Evolutionary conservation across 2,888 invertebrate species (phyloP), one percentile per base, ranked within the genome.

Genomic region (Lobophora halterata): DNA sequence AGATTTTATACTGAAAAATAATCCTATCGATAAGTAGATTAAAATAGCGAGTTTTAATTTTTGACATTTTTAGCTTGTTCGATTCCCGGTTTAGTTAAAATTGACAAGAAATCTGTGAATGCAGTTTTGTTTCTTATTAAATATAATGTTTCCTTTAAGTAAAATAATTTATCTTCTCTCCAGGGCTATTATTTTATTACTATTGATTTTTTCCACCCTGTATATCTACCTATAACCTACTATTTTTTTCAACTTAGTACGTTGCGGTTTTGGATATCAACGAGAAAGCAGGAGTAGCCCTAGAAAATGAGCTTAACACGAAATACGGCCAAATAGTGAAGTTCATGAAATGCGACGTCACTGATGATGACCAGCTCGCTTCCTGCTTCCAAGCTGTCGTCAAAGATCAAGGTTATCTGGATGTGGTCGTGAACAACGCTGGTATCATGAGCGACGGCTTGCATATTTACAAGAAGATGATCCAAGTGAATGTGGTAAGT

Each of bases 281-380:
- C 5, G 60, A 52, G 27, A 40, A 41, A 1, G 40, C 49, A 6
- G 75, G 77, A 1, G 29, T 39, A 2, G 47, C 44, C 1, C 40
- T 70, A 2, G 59, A 69, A 55, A 48, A 55, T 1, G 70, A 73
- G 40, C 25, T 74, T 5, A 66, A 64, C 27, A 5, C 31, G 0
- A 65, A 67, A 46, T 40, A 68, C 41, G 72, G 74, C 0, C 21
- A 20, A 0, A 68, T 55, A 33, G 56, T 58, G 0, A 63, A 64
- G 21, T 76, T 74, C 39, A 54, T 64, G 29, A 63, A 64, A 33
- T 67, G 70, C 25, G 77, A 78, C 23, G 65, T 74, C 8, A 60
- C 68, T 0, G 55, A 58, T 6, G 60, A 65, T 1, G 64, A 65
- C 1, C 40, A 55, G 10, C 42, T 66, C 2, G 26, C 46, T 1